Evolutionary conservation across 2,113 vertebrate species (phyloP).

Genomic region (Macrotus californicus): DNA sequence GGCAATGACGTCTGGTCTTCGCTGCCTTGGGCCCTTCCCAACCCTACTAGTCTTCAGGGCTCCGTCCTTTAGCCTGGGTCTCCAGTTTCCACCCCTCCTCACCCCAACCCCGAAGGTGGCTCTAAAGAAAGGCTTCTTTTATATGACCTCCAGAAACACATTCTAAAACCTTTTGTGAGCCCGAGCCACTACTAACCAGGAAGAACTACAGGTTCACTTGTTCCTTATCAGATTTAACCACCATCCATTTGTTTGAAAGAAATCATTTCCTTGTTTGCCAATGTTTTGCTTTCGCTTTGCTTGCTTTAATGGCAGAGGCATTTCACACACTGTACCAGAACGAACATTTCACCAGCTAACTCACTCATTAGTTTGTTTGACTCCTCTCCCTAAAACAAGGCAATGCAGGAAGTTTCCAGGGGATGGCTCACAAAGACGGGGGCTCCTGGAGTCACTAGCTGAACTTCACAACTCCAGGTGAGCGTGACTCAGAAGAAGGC

Average conservation of each 20-base stretch:
- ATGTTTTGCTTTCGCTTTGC: background rate
- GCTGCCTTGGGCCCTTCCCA: constrained; percentile 2
- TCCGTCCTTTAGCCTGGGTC: background rate
- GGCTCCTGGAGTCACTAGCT: background rate
- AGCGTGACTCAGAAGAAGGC: background rate
- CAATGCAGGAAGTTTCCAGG: background rate
- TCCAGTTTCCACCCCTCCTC: background rate
- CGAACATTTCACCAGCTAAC: background rate
- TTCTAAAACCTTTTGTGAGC: background rate
- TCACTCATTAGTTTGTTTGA: background rate
- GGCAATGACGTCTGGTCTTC: constrained; percentile 29
- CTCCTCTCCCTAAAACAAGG: background rate
- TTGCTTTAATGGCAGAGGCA: background rate
- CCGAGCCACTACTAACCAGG: background rate
- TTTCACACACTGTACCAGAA: background rate
- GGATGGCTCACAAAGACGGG: accelerated
- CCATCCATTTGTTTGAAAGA: background rate
- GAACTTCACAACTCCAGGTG: background rate
- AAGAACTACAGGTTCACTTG: background rate
- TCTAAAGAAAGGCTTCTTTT: constrained; percentile 40
- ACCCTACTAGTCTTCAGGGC: background rate
- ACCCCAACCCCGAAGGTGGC: background rate
- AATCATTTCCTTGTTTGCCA: background rate
- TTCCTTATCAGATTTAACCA: background rate
- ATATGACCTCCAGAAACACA: background rate